These are phyloP conservation scores for Agapornis canus DNA, from an alignment of 2,797 vertebrate species.

Conservation along the genomic window DNA sequence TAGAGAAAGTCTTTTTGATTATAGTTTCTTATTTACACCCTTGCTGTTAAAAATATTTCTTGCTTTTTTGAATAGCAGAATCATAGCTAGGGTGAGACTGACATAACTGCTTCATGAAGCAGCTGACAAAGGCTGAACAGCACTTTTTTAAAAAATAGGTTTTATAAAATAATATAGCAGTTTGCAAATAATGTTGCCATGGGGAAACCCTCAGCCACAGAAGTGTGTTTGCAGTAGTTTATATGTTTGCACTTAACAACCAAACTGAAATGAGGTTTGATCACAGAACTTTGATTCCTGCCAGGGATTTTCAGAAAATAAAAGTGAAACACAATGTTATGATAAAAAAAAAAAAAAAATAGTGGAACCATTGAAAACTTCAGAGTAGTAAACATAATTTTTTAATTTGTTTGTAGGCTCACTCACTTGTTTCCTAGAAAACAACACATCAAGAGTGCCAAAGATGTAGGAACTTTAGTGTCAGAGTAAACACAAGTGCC, in stretches of 20 bases:
- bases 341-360: not conserved
- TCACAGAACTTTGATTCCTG: not conserved
- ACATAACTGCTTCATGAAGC: not conserved
- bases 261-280: not conserved
- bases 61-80: not conserved
- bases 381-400: not conserved
- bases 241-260: not conserved
- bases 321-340: not conserved
- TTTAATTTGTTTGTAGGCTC: not conserved
- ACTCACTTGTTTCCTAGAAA: not conserved
- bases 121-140: not conserved
- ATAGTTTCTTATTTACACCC: not conserved
- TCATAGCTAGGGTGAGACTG: not conserved
- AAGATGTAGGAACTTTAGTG: not conserved
- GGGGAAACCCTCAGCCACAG: not conserved
- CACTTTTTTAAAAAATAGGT: not conserved
- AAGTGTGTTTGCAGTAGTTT: not conserved
- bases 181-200: not conserved
- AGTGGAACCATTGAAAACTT: not conserved
- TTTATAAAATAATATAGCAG: not conserved
- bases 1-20: not conserved
- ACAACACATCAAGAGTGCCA: not conserved
- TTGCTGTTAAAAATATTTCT: not conserved
- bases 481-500: not conserved
- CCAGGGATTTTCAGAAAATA: not conserved